Conservation (phyloP, 2,797 vertebrate genomes). For the Onychomys arenicola region DNA sequence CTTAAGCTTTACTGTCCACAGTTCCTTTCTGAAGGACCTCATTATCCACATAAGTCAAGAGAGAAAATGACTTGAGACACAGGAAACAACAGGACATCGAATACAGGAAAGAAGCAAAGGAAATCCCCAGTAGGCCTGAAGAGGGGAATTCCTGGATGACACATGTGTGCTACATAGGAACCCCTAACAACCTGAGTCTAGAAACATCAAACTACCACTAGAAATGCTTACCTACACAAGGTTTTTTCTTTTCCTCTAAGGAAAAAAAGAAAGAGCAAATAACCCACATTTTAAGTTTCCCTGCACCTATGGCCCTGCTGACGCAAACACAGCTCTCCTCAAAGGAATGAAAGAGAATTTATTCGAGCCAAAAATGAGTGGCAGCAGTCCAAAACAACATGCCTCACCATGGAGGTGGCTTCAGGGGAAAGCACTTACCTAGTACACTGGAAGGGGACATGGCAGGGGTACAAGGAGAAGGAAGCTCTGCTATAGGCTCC, state of each 20-base stretch:
- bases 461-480: too few species aligned
- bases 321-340: neutral
- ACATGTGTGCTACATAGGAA: neutral
- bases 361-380: neutral
- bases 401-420: neutral
- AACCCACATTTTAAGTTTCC: neutral
- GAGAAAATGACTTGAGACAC: neutral
- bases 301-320: neutral
- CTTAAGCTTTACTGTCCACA: neutral
- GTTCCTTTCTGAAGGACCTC: neutral
- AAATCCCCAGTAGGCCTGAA: neutral
- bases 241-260: neutral
- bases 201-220: neutral
- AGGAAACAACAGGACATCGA: neutral
- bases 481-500: neutral
- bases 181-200: neutral
- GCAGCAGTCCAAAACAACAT: neutral
- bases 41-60: neutral
- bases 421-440: neutral
- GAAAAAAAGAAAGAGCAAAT: neutral
- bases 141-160: neutral
- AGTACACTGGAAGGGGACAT: neutral
- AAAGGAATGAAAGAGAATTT: neutral
- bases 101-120: neutral
- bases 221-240: neutral